Base-by-base conservation (phyloP, 2,888 invertebrate species). In the Cheilosia soror region DNA sequence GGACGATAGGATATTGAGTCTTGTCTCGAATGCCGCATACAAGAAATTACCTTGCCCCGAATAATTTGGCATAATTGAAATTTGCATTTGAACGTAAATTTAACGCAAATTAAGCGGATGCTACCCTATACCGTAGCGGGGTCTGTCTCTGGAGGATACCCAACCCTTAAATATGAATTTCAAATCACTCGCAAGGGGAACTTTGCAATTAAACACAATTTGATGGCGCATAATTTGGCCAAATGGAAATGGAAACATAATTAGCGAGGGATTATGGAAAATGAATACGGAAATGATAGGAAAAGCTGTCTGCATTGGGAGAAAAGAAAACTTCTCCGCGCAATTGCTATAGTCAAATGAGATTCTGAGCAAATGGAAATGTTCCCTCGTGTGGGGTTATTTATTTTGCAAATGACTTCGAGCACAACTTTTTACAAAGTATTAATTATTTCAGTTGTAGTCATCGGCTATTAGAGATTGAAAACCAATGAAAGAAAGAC, bases 141-240 rank as follows among this genome's bases (percentile, higher is more conserved):
- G 5, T n/a, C 5, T 11, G 40, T 49, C 60, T 58, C 58, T 31
- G 37, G 66, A 40, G 29, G 44, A 62, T 63, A 69, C 44, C 60
- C 68, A 69, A 77, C 69, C 77, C 69, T 77, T 62, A 47, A 55
- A 69, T 62, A 69, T 55, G 69, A 77, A 62, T 77, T 55, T 44
- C 69, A 53, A 68, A 77, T 77, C 77, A 69, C 47, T 77, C 69
- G 55, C 69, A 44, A 25, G 68, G 47, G 55, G 37, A 55, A 7
- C 76, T 42, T 51, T 60, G 66, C 76, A 76, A 76, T 76, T 76
- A 68, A 76, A 76, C 58, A 76, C 68, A 76, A 60, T 76, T 76
- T 76, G 68, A 76, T 76, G 76, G 51, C 60, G 68, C 76, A 76
- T 68, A 76, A 76, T 76, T 76, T 76, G 20, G 25, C 42, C 58